A percentile compares a stretch with the other conserved stretches of the same genome.
phyloP scores from a whole-genome alignment of 2,888 invertebrate species.

The Criorhina ranunculi region DNA sequence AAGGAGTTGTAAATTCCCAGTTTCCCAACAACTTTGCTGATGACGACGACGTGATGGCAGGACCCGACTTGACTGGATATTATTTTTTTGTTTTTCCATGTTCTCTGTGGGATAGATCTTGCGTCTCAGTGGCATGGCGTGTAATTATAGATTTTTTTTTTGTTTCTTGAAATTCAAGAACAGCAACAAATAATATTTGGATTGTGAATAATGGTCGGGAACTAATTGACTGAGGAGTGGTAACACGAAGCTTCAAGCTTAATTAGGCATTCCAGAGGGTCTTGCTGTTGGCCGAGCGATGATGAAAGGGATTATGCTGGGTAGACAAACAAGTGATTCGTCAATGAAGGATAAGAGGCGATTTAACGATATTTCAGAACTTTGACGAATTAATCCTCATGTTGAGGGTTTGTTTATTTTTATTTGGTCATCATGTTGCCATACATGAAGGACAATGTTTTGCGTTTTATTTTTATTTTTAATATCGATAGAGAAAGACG shows the following conservation, averaged over 20 bases:
- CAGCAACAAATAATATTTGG: constrained; percentile 43
- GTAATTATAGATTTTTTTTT: constrained; percentile 18
- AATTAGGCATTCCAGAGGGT: constrained; percentile 38
- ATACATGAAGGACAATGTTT: not conserved
- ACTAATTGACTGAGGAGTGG: constrained; percentile 16
- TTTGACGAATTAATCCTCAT: constrained; percentile 1
- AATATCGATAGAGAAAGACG: not conserved
- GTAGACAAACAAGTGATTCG: constrained; percentile 53
- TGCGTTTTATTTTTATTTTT: constrained; percentile 1
- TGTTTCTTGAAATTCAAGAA: constrained; percentile 30
- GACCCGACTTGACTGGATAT: not conserved
- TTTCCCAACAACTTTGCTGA: constrained; percentile 7
- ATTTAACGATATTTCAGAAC: constrained; percentile 8
- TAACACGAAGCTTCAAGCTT: constrained; percentile 31
- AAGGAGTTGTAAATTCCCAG: constrained; percentile 37
- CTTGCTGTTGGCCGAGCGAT: not conserved
- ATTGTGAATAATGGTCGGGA: constrained; percentile 15
- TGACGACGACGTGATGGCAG: constrained; percentile 14
- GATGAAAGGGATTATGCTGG: constrained; percentile 28
- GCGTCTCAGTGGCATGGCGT: not conserved
- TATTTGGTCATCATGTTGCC: constrained; percentile 10
- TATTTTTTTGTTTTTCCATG: not conserved
- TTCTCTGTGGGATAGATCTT: not conserved
- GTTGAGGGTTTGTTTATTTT: constrained; percentile 16
- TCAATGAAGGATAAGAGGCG: constrained; percentile 28